Percentiles rank a stretch among this genome's conserved stretches.
These are phyloP conservation scores for Drosophila parthenogenetica DNA, from an alignment of 2,888 invertebrate genomes.

Conservation along the genomic window DNA sequence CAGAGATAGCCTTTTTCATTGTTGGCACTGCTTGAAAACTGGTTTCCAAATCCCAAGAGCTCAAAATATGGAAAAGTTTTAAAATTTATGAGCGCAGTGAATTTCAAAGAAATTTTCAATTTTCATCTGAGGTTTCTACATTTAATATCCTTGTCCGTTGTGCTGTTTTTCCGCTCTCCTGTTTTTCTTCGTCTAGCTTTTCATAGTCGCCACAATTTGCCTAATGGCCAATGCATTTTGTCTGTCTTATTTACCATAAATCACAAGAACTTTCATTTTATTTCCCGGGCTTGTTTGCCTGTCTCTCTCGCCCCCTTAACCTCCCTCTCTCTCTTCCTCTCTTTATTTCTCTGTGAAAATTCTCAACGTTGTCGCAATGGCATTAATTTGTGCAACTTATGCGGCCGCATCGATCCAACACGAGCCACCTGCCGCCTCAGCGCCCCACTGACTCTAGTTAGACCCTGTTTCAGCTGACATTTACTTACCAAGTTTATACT, in stretches of 20 bases:
- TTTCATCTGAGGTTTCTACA: constrained; percentile 13
- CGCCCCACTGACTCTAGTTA: neutral
- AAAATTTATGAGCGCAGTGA: constrained; percentile 15
- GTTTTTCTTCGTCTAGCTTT: constrained; percentile 21
- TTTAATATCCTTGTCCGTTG: constrained; percentile 30
- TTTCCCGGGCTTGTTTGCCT: constrained; percentile 13
- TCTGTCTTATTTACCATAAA: constrained; percentile 59
- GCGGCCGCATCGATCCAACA: constrained; percentile 62
- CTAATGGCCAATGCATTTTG: constrained; percentile 45
- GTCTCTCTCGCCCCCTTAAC: constrained; percentile 8
- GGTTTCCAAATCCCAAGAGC: neutral
- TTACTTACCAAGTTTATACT: no score
- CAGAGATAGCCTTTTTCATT: neutral
- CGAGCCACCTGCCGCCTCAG: neutral
- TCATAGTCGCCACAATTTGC: constrained; percentile 40
- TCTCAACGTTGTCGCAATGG: constrained; percentile 67
- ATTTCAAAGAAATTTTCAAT: constrained; percentile 2
- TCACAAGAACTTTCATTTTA: constrained; percentile 47
- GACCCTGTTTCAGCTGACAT: neutral
- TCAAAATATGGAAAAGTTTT: neutral
- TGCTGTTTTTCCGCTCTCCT: neutral
- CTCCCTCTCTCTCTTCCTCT: constrained; percentile 40
- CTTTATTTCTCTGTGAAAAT: constrained; percentile 43
- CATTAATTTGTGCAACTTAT: constrained; percentile 77
- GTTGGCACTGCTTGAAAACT: constrained; percentile 7